A percentile compares a stretch with the other conserved stretches of the same genome.
phyloP scores from a whole-genome alignment of 2,888 invertebrate species.

The Ophion ellenae region DNA sequence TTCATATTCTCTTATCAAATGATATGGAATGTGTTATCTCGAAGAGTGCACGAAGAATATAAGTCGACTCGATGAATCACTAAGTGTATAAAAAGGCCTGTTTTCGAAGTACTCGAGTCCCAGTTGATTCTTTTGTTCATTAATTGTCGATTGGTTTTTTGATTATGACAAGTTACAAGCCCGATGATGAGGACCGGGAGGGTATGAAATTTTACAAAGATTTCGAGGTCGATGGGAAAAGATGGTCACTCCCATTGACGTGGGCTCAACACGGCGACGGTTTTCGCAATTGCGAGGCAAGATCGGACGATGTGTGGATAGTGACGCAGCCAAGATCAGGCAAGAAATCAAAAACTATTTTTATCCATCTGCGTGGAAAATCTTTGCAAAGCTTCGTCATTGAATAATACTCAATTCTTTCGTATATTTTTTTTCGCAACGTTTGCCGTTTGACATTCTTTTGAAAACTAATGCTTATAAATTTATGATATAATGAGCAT shows the following conservation, averaged over 20 bases:
- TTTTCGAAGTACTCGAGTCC: not conserved
- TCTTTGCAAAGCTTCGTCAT: no score
- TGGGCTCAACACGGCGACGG: constrained; percentile 86
- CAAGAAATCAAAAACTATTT: constrained; percentile 73
- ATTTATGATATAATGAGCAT: no score
- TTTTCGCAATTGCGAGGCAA: constrained; percentile 88
- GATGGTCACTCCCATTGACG: constrained; percentile 88
- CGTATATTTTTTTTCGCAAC: no score
- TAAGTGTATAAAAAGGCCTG: not conserved
- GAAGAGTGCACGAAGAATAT: not conserved
- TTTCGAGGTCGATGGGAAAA: constrained; percentile 87
- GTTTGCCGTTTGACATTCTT: no score
- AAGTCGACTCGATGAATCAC: no score
- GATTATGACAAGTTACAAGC: constrained; percentile 42
- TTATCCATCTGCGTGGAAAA: not conserved
- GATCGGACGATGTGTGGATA: constrained; percentile 89
- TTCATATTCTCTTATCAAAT: not conserved
- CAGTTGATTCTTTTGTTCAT: not conserved
- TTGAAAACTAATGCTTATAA: no score
- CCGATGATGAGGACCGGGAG: not conserved
- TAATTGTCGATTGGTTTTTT: not conserved
- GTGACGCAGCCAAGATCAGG: constrained; percentile 91
- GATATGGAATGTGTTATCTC: not conserved
- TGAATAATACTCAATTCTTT: no score
- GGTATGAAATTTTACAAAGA: constrained; percentile 18